Evolutionary conservation across 2,797 vertebrate genomes (phyloP).

Genomic region (Cyprinella venusta): DNA sequence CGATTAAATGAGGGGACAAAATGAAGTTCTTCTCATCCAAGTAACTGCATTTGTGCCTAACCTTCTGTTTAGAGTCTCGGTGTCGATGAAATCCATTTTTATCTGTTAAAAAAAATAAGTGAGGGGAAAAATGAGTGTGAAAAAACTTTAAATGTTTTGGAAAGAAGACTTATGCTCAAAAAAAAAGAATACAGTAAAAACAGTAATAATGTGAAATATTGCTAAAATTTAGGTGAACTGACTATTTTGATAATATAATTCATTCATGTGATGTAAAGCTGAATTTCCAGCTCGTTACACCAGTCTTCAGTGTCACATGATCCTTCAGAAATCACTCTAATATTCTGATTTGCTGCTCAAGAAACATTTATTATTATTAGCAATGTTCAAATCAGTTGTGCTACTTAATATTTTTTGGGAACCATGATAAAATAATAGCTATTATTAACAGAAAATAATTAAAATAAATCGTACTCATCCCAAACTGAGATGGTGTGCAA

Average conservation of each 20-base stretch:
- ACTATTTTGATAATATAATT: background rate
- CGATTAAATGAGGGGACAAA: slow-evolving; percentile 58
- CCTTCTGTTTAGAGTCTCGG: slow-evolving; percentile 50
- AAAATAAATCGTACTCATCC: no score
- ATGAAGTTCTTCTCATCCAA: slow-evolving; percentile 57
- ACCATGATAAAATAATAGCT: no score
- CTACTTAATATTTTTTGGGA: no score
- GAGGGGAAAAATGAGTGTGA: rapidly evolving
- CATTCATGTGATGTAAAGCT: no score
- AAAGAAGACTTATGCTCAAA: background rate
- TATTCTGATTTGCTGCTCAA: background rate
- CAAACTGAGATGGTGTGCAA: no score
- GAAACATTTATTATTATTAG: background rate
- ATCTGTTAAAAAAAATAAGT: slow-evolving; percentile 50
- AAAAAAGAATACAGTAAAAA: no score
- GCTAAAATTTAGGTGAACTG: background rate
- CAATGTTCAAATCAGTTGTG: no score
- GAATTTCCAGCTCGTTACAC: background rate
- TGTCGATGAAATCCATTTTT: slow-evolving; percentile 49
- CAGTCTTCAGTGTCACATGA: background rate
- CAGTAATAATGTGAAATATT: background rate
- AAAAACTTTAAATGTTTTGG: background rate
- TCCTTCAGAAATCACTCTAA: background rate
- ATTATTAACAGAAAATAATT: no score
- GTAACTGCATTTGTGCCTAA: slow-evolving; percentile 60